Evolutionary conservation across 2,888 invertebrate genomes (phyloP).

Genomic region (Drosophila meridiana): DNA sequence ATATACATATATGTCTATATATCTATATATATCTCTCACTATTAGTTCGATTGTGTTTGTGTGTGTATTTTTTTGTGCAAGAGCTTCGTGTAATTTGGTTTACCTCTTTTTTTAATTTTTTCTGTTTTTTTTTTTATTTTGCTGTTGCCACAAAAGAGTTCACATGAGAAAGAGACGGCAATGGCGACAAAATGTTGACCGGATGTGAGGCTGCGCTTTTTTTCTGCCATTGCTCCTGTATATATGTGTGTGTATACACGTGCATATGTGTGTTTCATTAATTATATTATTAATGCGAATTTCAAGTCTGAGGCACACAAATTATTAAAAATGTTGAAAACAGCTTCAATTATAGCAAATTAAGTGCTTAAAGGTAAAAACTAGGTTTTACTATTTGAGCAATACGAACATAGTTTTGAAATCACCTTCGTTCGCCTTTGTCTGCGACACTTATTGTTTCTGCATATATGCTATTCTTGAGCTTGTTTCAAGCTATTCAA

Average conservation of each 20-base stretch:
- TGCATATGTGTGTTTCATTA: conserved; percentile 52
- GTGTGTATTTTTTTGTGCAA: conserved; percentile 43
- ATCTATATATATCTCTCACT: not conserved
- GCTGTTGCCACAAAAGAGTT: conserved; percentile 69
- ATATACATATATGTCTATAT: not conserved
- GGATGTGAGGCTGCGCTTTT: conserved; percentile 82
- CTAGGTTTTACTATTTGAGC: not conserved
- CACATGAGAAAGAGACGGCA: conserved; percentile 77
- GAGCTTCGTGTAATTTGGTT: conserved; percentile 75
- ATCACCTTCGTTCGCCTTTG: not conserved
- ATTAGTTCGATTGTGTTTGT: conserved; percentile 11
- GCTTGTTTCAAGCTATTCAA: not conserved
- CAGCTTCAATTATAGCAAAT: conserved; percentile 17
- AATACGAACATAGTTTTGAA: not conserved
- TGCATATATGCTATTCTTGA: not conserved
- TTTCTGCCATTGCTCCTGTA: conserved; percentile 55
- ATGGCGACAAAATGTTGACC: conserved; percentile 82
- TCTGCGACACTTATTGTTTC: not conserved
- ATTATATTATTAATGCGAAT: conserved; percentile 80
- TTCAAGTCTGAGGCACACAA: conserved; percentile 57
- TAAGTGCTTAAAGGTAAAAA: conserved; percentile 5
- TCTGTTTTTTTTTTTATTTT: conserved; percentile 33
- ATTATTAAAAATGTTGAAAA: conserved; percentile 57
- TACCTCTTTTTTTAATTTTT: conserved; percentile 58
- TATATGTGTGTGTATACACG: conserved; percentile 3